These are phyloP conservation scores for Pecten maximus DNA, from an alignment of 2,888 invertebrate genomes.

Conservation along the genomic window DNA sequence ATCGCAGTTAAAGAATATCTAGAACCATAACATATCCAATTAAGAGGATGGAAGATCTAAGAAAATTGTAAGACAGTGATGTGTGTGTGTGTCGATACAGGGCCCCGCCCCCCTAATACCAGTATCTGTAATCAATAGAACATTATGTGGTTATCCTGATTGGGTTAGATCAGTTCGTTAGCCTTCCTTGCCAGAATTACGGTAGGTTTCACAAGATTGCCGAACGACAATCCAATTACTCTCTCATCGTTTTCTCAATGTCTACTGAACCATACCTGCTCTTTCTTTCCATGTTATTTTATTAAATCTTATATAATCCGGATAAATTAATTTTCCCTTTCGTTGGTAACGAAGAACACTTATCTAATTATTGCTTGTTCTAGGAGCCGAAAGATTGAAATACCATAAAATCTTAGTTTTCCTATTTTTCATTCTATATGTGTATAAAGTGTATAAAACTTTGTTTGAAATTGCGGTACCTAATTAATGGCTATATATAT, in stretches of 20 bases:
- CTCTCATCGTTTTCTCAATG: background rate
- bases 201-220: conserved; percentile 12
- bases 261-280: background rate
- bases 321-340: background rate
- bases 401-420: background rate
- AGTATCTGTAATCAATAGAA: background rate
- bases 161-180: conserved; percentile 27
- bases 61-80: background rate
- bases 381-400: background rate
- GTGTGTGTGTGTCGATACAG: background rate
- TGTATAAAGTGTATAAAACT: too few species aligned
- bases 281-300: conserved; percentile 15
- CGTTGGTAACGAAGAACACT: background rate
- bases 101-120: background rate
- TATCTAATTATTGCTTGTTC: background rate
- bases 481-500: too few species aligned
- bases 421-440: background rate
- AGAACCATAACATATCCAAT: too few species aligned
- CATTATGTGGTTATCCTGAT: background rate
- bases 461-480: too few species aligned
- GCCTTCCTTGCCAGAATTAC: background rate
- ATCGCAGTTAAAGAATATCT: too few species aligned
- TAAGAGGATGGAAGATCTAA: too few species aligned
- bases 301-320: conserved; percentile 7
- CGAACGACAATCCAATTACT: conserved; percentile 6